A percentile compares a stretch with the other conserved stretches of the same genome.
Evolutionary conservation across 2,113 vertebrate species (phyloP).

Genomic region (Anas platyrhynchos): DNA sequence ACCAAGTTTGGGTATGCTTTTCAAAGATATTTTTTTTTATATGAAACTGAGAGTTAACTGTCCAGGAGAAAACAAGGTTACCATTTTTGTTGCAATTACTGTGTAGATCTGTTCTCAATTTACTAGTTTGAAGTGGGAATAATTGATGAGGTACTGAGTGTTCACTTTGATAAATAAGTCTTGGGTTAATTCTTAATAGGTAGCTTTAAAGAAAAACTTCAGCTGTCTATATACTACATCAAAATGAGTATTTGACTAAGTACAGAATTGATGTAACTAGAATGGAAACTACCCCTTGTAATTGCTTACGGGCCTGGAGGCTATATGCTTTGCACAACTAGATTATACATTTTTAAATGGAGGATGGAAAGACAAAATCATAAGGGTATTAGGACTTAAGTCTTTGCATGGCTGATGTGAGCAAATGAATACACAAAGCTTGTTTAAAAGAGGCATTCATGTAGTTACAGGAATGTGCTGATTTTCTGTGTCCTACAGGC

Average conservation of each 20-base stretch:
- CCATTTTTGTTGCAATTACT: not conserved
- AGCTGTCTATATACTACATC: not conserved
- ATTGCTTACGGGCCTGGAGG: not conserved
- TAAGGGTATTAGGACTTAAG: not conserved
- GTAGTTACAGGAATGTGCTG: slow-evolving; percentile 75
- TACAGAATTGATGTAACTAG: not conserved
- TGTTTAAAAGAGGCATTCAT: slow-evolving; percentile 62
- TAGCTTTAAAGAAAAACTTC: not conserved
- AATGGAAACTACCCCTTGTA: not conserved
- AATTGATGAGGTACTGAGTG: not conserved
- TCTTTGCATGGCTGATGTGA: not conserved
- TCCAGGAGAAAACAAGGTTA: not conserved
- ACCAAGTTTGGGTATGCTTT: slow-evolving; percentile 94
- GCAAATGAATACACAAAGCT: slow-evolving; percentile 10
- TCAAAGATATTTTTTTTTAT: not conserved
- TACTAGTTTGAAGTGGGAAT: not conserved
- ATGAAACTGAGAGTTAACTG: not conserved
- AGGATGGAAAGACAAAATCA: not conserved
- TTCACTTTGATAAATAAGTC: not conserved
- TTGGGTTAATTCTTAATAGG: not conserved
- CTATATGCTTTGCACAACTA: not conserved
- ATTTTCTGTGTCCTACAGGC: slow-evolving; percentile 79
- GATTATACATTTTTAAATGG: not conserved
- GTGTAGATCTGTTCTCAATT: not conserved
- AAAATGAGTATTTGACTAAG: not conserved